Conservation (phyloP, 1,140 invertebrate genomes). For the Trichoplusia ni region DNA sequence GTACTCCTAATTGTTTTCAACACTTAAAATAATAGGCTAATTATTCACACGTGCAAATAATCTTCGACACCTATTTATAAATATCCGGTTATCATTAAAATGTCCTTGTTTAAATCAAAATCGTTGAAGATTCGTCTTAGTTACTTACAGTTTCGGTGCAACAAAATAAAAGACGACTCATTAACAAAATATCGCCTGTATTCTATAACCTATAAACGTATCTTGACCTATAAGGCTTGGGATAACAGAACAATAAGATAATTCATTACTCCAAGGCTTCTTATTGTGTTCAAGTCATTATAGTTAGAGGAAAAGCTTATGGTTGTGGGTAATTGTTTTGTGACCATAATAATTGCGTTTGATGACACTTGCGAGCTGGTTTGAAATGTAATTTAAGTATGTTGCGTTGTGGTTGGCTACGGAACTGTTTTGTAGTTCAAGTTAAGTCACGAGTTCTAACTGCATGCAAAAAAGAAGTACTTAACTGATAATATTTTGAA, state of each 20-base stretch:
- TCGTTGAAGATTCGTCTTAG: too few species aligned
- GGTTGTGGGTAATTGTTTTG: conserved; percentile 19
- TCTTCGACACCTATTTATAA: too few species aligned
- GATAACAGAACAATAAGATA: conserved; percentile 64
- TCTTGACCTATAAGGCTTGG: conserved; percentile 60
- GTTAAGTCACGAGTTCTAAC: too few species aligned
- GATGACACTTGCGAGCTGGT: conserved; percentile 19
- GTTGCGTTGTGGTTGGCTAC: neutral
- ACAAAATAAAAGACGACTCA: too few species aligned
- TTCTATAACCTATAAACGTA: conserved; percentile 27
- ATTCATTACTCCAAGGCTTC: conserved; percentile 64
- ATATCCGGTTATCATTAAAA: too few species aligned
- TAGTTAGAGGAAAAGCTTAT: conserved; percentile 30
- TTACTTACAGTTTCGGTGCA: too few species aligned
- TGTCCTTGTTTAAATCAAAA: too few species aligned
- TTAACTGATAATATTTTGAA: too few species aligned
- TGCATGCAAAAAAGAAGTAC: too few species aligned
- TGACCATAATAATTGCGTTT: conserved; percentile 28
- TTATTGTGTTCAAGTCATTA: conserved; percentile 44
- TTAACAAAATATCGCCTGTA: conserved; percentile 50
- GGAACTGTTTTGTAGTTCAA: neutral
- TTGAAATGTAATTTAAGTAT: neutral
- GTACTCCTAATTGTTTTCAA: too few species aligned
- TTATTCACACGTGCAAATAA: too few species aligned
- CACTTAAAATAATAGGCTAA: too few species aligned